phyloP scores from a whole-genome alignment of 2,113 vertebrate genomes.

The Cynopterus brachyotis region DNA sequence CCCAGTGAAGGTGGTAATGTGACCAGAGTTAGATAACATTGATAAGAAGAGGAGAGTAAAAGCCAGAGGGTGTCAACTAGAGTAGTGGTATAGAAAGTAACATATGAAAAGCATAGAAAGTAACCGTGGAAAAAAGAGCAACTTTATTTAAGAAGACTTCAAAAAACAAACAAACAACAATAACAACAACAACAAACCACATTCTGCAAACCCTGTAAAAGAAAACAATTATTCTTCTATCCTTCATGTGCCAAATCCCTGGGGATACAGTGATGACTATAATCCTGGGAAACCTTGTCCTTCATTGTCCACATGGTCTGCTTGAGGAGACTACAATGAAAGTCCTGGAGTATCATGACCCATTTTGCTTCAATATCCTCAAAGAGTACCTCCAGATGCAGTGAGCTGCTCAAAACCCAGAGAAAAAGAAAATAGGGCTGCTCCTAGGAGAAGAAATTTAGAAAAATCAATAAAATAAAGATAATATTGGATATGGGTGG shows the following conservation, averaged over 20 bases:
- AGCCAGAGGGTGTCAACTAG: background rate
- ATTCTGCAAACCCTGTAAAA: background rate
- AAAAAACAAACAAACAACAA: background rate
- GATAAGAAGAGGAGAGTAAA: background rate
- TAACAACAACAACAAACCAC: background rate
- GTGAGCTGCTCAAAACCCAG: background rate
- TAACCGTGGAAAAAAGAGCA: background rate
- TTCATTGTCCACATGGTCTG: background rate
- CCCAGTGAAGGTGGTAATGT: background rate
- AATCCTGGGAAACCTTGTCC: background rate
- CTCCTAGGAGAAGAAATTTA: background rate
- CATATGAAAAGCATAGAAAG: background rate
- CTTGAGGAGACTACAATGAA: background rate
- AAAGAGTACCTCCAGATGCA: background rate
- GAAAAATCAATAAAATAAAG: background rate
- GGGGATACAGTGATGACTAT: background rate
- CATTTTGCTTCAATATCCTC: background rate
- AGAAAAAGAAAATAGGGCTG: background rate
- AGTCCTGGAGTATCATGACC: background rate
- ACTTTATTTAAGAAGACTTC: background rate
- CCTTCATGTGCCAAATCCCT: background rate
- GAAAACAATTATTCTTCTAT: background rate
- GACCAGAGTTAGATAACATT: background rate
- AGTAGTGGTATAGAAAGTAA: background rate
- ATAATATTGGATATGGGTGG: background rate